Percentiles rank a stretch among this genome's conserved stretches.
These are phyloP conservation scores for Alcedo atthis DNA, from an alignment of 2,797 vertebrate genomes.

Conservation along the genomic window DNA sequence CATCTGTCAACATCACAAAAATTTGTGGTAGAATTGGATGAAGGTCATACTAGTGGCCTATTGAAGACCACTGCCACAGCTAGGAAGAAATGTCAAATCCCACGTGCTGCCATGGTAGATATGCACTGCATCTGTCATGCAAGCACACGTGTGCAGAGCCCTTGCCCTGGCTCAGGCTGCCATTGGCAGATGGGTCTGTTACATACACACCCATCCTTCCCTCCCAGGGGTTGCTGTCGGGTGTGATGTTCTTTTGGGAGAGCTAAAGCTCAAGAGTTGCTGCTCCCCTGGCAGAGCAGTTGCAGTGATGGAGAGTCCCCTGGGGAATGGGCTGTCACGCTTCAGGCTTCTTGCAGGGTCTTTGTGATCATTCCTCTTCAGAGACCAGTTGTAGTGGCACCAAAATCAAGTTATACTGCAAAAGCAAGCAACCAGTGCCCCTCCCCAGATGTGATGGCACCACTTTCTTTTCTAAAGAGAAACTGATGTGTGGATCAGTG, in stretches of 20 bases:
- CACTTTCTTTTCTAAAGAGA: background rate
- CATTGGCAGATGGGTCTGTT: background rate
- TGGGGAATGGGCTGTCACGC: rapidly evolving
- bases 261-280: background rate
- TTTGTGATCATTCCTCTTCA: background rate
- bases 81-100: background rate
- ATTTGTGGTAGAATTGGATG: background rate
- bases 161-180: background rate
- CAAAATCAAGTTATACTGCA: background rate
- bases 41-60: background rate
- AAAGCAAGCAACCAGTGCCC: background rate
- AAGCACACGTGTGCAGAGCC: background rate
- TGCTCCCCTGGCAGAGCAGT: background rate
- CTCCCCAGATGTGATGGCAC: background rate
- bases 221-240: background rate
- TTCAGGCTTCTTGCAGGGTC: background rate
- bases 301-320: background rate
- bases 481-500: background rate
- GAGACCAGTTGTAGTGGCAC: background rate
- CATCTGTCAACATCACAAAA: background rate
- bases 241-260: background rate
- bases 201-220: background rate
- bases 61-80: background rate
- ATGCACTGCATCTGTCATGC: background rate
- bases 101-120: background rate